Evolutionary conservation across 2,113 vertebrate genomes (phyloP), one percentile per base, ranked within the genome.

Genomic region (Phrynocephalus versicolor): DNA sequence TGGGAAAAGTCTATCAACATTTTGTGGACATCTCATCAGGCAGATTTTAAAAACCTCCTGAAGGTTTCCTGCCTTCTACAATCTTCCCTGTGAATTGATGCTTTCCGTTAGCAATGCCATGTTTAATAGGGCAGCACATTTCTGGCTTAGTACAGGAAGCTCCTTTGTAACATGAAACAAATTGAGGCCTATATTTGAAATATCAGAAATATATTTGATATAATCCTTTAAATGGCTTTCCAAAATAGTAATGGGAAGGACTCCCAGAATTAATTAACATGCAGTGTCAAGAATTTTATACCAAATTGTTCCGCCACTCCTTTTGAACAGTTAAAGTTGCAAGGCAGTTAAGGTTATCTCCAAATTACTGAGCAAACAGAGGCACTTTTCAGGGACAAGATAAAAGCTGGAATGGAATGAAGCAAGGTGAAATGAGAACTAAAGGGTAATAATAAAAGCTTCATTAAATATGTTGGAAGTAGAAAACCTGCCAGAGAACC

Each of bases 1-100:
- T 89, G 69, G 77, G 85, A 55, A 72, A 92, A 86, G 84, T 72
- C 89, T 92, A 85, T 14, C 81, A 90, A 83, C 91, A 21, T 70
- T 90, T 84, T 72, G 69, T 0, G 21, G 76, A 90, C 45, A 91
- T 25, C 55, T 83, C 58, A 88, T 72, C 72, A 79, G 41, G 57
- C 84, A 74, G 10, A 76, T 81, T 89, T 67, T 70, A 89, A 55
- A 25, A 45, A 88, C 91, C 57, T 16, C 62, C 82, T 75, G 90
- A 79, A 90, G 74, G 35, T 91, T 87, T 90, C 91, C 62, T 8
- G 62, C 62, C 18, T 9, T 18, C 27, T 30, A 67, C 2, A 2
- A 30, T 67, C 23, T 67, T 10, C 79, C 16, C 21, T 84, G 87
- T 79, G 62, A 35, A 83, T 21, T 37, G 4, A 35, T 79, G 67